Evolutionary conservation across 2,113 vertebrate species (phyloP).

Genomic region (sheep (Ovis aries)): DNA sequence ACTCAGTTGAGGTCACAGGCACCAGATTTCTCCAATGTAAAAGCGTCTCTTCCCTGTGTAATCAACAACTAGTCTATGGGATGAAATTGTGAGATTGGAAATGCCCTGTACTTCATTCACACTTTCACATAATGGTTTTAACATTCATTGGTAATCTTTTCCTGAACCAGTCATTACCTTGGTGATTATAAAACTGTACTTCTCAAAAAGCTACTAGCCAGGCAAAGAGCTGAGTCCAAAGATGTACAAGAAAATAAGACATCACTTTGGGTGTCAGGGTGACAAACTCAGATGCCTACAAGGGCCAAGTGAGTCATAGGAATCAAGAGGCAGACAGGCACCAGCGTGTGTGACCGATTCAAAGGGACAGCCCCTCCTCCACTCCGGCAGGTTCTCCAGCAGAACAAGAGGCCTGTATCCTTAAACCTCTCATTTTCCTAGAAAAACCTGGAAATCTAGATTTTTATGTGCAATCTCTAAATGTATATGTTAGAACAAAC

Average conservation of each 20-base stretch:
- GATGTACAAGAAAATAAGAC: neutral
- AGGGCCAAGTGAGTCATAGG: neutral
- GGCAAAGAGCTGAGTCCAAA: neutral
- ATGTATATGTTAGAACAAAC: neutral
- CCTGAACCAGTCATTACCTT: neutral
- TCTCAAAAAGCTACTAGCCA: neutral
- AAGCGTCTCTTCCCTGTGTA: neutral
- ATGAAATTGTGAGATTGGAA: neutral
- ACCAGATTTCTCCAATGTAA: neutral
- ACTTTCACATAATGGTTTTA: neutral
- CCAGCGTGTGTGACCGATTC: neutral
- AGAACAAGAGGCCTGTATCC: neutral
- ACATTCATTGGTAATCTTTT: neutral
- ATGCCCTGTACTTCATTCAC: neutral
- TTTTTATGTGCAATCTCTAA: conserved; percentile 1
- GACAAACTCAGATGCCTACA: neutral
- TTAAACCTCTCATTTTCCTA: neutral
- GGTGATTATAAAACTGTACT: neutral
- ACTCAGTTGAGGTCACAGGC: neutral
- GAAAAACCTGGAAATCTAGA: neutral
- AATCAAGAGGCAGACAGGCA: neutral
- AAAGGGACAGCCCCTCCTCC: neutral
- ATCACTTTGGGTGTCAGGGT: neutral
- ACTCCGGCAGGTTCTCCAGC: too few relatives aligned
- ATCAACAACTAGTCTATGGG: neutral